These are phyloP conservation scores for Gandaritis pyraliata DNA, from an alignment of 2,888 invertebrate genomes.

Conservation along the genomic window DNA sequence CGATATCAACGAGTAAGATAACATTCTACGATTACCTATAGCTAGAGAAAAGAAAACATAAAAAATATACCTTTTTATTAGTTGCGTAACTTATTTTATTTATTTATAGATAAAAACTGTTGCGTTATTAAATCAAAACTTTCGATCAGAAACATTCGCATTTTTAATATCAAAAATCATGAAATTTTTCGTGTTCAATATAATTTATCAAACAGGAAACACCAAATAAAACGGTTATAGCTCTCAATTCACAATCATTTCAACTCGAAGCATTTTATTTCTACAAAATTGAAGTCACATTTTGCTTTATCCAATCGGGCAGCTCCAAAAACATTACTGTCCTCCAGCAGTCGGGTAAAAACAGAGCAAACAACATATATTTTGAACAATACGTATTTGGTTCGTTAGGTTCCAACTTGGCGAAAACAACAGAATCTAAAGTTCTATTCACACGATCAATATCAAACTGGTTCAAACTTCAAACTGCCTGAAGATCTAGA, in stretches of 20 bases:
- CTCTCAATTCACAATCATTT: background rate
- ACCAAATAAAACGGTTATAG: background rate
- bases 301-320: conserved; percentile 15
- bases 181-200: background rate
- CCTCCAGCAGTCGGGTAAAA: background rate
- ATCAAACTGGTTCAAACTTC: conserved; percentile 5
- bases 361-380: conserved; percentile 35
- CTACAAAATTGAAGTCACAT: conserved; percentile 15
- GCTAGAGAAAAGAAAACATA: too few species aligned
- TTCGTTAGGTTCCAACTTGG: conserved; percentile 37
- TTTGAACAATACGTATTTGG: conserved; percentile 28
- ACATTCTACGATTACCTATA: too few species aligned
- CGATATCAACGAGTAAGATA: too few species aligned
- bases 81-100: too few species aligned
- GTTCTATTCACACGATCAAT: conserved; percentile 9
- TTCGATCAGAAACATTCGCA: background rate
- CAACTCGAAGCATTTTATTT: conserved; percentile 6
- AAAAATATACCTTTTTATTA: too few species aligned
- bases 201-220: background rate
- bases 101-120: too few species aligned
- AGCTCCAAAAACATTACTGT: conserved; percentile 23
- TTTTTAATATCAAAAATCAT: background rate
- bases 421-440: conserved; percentile 36
- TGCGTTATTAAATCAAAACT: too few species aligned
- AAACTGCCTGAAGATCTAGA: conserved; percentile 1